Evolutionary conservation across 2,888 invertebrate species (phyloP).

Genomic region (Rhogogaster chlorosoma): DNA sequence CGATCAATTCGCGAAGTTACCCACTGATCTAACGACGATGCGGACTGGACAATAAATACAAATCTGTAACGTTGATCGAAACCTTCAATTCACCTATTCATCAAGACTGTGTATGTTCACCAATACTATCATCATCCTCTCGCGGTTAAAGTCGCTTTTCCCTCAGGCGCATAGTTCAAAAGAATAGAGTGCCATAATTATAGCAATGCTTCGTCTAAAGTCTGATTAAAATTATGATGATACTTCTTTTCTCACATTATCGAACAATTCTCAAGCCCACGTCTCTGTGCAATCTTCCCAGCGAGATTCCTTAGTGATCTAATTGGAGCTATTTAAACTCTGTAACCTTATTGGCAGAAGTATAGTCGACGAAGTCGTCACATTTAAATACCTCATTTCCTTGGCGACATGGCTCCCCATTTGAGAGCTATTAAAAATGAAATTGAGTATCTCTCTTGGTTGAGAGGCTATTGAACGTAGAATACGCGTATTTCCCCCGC

Average conservation of each 20-base stretch:
- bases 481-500: not conserved
- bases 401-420: constrained; percentile 31
- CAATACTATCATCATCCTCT: not conserved
- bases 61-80: not conserved
- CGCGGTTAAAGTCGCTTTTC: not conserved
- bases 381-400: constrained; percentile 42
- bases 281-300: not conserved
- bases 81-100: not conserved
- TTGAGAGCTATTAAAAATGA: constrained; percentile 64
- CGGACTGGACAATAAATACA: not conserved
- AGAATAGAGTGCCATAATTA: not conserved
- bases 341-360: constrained; percentile 16
- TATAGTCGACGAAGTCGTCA: constrained; percentile 36
- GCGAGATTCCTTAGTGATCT: constrained; percentile 12
- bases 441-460: constrained; percentile 62
- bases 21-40: not conserved
- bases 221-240: constrained; percentile 8
- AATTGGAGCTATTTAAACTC: constrained; percentile 25
- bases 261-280: constrained; percentile 10
- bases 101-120: not conserved
- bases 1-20: constrained; percentile 16
- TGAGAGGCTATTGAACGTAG: constrained; percentile 53
- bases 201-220: not conserved
- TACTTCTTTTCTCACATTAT: constrained; percentile 21
- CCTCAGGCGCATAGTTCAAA: not conserved